A percentile compares a stretch with the other conserved stretches of the same genome.
Conservation (phyloP, 2,888 invertebrate genomes). For the Rhopalosiphum nymphaeae region DNA sequence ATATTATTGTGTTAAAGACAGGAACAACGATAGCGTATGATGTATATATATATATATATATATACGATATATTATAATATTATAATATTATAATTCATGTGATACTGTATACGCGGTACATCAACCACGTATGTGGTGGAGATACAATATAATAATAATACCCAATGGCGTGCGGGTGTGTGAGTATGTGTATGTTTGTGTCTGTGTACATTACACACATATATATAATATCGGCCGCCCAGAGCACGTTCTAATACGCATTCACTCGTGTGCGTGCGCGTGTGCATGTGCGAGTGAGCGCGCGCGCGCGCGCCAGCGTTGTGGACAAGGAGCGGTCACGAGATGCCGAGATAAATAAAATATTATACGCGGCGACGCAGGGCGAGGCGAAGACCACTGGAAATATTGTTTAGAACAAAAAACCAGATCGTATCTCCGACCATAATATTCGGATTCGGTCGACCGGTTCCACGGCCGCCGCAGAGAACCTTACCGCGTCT, state of each 20-base stretch:
- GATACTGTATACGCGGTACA: constrained; percentile 13
- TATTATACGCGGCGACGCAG: constrained; percentile 47
- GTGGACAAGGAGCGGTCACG: constrained; percentile 64
- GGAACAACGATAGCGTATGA: not conserved
- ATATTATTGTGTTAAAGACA: not conserved
- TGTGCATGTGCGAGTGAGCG: not conserved
- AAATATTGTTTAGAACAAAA: constrained; percentile 64
- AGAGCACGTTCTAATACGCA: constrained; percentile 36
- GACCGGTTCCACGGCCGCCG: constrained; percentile 61
- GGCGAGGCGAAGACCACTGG: constrained; percentile 62
- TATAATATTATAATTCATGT: not conserved
- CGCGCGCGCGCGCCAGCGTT: constrained; percentile 22
- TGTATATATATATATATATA: too few species aligned
- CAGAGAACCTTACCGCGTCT: constrained; percentile 48
- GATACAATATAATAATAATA: not conserved
- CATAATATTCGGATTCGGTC: constrained; percentile 65
- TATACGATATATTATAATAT: not conserved
- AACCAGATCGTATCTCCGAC: constrained; percentile 65
- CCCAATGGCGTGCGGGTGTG: not conserved
- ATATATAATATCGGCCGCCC: constrained; percentile 32
- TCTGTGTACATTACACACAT: constrained; percentile 6
- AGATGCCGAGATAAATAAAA: constrained; percentile 65
- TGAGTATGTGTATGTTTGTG: not conserved
- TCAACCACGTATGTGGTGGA: not conserved
- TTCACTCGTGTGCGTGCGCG: not conserved